Evolutionary conservation across 2,888 invertebrate genomes (phyloP).

Genomic region (Hypomecis punctinalis): DNA sequence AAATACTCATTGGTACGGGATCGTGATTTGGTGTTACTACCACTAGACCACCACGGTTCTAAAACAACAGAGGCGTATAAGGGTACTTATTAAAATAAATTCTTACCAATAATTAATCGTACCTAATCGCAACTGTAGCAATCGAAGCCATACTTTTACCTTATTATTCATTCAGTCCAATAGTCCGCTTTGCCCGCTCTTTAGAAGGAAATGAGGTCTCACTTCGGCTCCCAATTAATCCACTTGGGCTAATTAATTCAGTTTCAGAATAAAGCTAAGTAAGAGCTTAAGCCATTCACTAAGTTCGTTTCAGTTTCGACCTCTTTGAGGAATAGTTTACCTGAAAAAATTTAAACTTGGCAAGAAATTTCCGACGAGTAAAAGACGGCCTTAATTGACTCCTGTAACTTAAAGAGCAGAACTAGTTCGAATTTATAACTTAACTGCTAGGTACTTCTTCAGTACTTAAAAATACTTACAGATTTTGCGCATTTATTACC

Average conservation of each 20-base stretch:
- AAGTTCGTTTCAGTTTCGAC: slow-evolving; percentile 14
- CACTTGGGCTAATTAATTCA: slow-evolving; percentile 38
- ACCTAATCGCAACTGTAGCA: too few species aligned
- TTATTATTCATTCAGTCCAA: slow-evolving; percentile 38
- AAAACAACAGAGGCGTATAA: too few species aligned
- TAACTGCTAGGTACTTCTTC: too few species aligned
- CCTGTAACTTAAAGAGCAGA: slow-evolving; percentile 1
- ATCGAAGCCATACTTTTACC: slow-evolving; percentile 20
- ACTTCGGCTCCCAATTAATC: slow-evolving; percentile 39
- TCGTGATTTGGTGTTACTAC: too few species aligned
- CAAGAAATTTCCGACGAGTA: slow-evolving; percentile 1
- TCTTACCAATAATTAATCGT: too few species aligned
- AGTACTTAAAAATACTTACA: too few species aligned
- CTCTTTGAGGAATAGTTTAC: slow-evolving; percentile 13
- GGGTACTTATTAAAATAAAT: too few species aligned
- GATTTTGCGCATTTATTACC: too few species aligned
- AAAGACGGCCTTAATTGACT: slow-evolving; percentile 1
- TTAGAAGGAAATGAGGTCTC: slow-evolving; percentile 39
- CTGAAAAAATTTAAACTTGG: slow-evolving; percentile 10
- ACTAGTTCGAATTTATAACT: background rate
- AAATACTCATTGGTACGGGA: too few species aligned
- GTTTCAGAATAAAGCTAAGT: slow-evolving; percentile 24
- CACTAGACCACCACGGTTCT: too few species aligned
- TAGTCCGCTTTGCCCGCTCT: slow-evolving; percentile 32
- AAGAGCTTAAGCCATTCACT: slow-evolving; percentile 22